These are phyloP conservation scores for Lateolabrax maculatus DNA, from an alignment of 2,797 vertebrate genomes.

Conservation along the genomic window DNA sequence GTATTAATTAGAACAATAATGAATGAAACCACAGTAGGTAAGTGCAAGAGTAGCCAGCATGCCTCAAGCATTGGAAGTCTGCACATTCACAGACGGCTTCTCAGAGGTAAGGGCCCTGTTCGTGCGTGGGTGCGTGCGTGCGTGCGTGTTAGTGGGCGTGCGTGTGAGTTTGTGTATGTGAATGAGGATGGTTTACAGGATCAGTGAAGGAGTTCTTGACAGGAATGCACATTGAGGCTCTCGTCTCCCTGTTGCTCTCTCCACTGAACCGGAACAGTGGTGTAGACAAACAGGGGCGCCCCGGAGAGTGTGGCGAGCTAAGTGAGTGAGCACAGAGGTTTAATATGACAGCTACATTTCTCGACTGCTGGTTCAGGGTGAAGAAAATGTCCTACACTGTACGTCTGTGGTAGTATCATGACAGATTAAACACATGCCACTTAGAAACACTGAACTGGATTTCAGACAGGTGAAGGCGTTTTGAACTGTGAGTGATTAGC, in stretches of 20 bases:
- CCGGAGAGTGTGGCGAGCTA: slow-evolving; percentile 78
- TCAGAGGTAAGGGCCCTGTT: slow-evolving; percentile 47
- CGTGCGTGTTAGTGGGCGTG: slow-evolving; percentile 22
- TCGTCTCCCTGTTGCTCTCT: slow-evolving; percentile 83
- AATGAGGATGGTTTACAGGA: slow-evolving; percentile 73
- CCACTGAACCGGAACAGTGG: slow-evolving; percentile 84
- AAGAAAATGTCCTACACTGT: slow-evolving; percentile 68
- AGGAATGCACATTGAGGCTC: slow-evolving; percentile 80
- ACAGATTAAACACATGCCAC: slow-evolving; percentile 53
- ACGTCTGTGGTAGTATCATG: slow-evolving; percentile 49
- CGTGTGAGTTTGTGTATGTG: slow-evolving; percentile 5
- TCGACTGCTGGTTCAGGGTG: slow-evolving; percentile 68
- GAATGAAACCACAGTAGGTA: slow-evolving; percentile 78
- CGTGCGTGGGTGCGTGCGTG: slow-evolving; percentile 6
- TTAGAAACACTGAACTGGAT: slow-evolving; percentile 40
- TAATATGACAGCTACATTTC: slow-evolving; percentile 84
- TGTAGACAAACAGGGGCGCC: slow-evolving; percentile 84
- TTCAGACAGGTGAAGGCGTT: slow-evolving; percentile 36
- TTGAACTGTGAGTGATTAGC: slow-evolving; percentile 25
- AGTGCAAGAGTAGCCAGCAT: slow-evolving; percentile 56
- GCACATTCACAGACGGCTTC: slow-evolving; percentile 59
- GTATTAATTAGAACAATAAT: slow-evolving; percentile 81
- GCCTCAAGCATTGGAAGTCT: slow-evolving; percentile 64
- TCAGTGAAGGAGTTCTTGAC: slow-evolving; percentile 82
- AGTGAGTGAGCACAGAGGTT: slow-evolving; percentile 83